Conservation (phyloP, 2,888 invertebrate species). For the Neoaliturus tenellus region DNA sequence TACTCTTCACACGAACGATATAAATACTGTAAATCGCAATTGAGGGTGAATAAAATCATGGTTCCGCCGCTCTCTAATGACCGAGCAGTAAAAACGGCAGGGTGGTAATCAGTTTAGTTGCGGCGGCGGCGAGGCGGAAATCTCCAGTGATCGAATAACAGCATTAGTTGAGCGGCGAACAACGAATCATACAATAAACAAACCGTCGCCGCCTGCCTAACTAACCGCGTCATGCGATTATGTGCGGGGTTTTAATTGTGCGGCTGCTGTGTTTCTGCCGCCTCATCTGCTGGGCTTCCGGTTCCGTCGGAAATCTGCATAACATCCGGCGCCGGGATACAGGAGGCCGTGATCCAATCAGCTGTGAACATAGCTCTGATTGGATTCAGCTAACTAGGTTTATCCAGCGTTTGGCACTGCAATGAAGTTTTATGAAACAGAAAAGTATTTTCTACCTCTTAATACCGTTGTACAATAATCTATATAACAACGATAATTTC, state of each 20-base stretch:
- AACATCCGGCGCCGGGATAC: neutral
- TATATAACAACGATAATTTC: too few relatives aligned
- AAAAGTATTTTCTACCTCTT: too few relatives aligned
- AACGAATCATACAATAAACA: constrained; percentile 45
- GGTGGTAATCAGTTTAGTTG: constrained; percentile 35
- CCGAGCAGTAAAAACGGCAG: constrained; percentile 34
- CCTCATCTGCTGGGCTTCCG: constrained; percentile 33
- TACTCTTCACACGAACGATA: too few relatives aligned
- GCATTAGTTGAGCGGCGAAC: constrained; percentile 45
- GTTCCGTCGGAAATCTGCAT: constrained; percentile 32
- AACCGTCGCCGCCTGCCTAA: constrained; percentile 18
- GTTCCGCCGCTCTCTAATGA: too few relatives aligned
- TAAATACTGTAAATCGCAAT: too few relatives aligned
- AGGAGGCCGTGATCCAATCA: too few relatives aligned
- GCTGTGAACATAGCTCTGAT: too few relatives aligned
- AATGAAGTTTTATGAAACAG: too few relatives aligned
- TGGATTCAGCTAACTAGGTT: too few relatives aligned
- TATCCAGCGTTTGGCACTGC: too few relatives aligned
- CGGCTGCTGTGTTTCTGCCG: constrained; percentile 36
- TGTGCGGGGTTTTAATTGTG: constrained; percentile 41
- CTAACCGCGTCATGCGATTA: constrained; percentile 49
- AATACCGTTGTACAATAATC: too few relatives aligned
- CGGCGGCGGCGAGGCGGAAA: constrained; percentile 30
- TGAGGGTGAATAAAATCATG: too few relatives aligned
- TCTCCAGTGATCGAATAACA: constrained; percentile 30